phyloP scores from a whole-genome alignment of 1,140 invertebrate genomes.

The Drosophila trapezifrons region DNA sequence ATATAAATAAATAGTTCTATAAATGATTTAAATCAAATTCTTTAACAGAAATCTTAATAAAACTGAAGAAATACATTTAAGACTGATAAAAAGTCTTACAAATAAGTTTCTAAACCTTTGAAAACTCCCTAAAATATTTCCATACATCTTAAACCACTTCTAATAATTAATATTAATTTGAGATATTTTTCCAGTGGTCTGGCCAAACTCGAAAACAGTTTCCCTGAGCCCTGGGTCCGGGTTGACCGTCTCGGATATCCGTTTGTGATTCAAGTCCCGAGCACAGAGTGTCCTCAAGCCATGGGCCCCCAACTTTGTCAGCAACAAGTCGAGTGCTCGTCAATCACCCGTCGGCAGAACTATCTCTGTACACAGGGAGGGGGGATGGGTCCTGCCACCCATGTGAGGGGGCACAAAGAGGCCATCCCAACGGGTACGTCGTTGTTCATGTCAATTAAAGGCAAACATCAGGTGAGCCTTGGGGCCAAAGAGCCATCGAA shows the following conservation, averaged over 20 bases:
- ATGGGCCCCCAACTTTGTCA: slow-evolving; percentile 28
- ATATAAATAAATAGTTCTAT: background rate
- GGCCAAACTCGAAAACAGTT: background rate
- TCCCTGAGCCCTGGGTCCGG: background rate
- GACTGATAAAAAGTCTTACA: too few species aligned
- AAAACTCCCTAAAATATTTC: background rate
- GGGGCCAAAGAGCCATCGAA: slow-evolving; percentile 16
- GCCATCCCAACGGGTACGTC: too few species aligned
- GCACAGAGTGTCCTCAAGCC: slow-evolving; percentile 31
- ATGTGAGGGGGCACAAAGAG: background rate
- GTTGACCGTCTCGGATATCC: slow-evolving; percentile 22
- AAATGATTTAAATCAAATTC: too few species aligned
- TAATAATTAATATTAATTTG: accelerated
- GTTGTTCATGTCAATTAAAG: slow-evolving; percentile 32
- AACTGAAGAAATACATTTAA: too few species aligned
- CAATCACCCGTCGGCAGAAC: slow-evolving; percentile 19
- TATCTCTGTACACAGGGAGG: background rate
- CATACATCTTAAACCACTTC: background rate
- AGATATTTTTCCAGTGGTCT: background rate
- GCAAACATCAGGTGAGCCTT: slow-evolving; percentile 33
- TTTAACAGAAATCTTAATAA: too few species aligned
- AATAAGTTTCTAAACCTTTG: background rate
- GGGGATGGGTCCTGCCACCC: background rate
- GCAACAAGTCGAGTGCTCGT: slow-evolving; percentile 40
- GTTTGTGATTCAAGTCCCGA: slow-evolving; percentile 26